Conservation (phyloP, 2,113 vertebrate genomes). For the Motacilla tschutschensis region DNA sequence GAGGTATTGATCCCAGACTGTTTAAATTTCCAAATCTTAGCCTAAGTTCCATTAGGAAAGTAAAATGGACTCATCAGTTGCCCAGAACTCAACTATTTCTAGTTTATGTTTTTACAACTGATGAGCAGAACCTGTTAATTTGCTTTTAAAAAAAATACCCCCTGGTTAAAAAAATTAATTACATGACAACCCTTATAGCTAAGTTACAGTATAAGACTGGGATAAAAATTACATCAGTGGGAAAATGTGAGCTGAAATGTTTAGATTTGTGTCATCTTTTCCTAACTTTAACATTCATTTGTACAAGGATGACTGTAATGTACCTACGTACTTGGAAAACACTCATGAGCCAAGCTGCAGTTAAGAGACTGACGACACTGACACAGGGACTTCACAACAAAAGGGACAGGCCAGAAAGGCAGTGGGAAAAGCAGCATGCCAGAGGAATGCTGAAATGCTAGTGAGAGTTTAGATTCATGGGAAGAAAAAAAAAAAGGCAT, state of each 20-base stretch:
- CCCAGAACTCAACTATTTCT: slow-evolving; percentile 16
- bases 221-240: neutral
- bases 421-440: slow-evolving; percentile 71
- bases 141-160: slow-evolving; percentile 4
- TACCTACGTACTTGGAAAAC: slow-evolving; percentile 15
- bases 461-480: slow-evolving; percentile 51
- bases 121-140: neutral
- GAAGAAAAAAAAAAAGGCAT: neutral
- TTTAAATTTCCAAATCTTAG: neutral
- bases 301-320: neutral
- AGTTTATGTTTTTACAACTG: neutral
- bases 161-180: neutral
- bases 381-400: slow-evolving; percentile 27
- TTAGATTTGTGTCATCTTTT: neutral
- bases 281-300: neutral
- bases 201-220: neutral
- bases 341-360: slow-evolving; percentile 9
- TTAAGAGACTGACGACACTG: slow-evolving; percentile 13
- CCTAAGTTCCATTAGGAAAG: neutral
- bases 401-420: slow-evolving; percentile 36
- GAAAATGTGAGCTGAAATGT: neutral
- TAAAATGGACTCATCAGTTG: neutral
- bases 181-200: neutral
- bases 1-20: neutral
- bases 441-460: slow-evolving; percentile 72